A percentile compares a stretch with the other conserved stretches of the same genome.
Evolutionary conservation across 2,113 vertebrate species (phyloP).

Genomic region (Siniperca chuatsi): DNA sequence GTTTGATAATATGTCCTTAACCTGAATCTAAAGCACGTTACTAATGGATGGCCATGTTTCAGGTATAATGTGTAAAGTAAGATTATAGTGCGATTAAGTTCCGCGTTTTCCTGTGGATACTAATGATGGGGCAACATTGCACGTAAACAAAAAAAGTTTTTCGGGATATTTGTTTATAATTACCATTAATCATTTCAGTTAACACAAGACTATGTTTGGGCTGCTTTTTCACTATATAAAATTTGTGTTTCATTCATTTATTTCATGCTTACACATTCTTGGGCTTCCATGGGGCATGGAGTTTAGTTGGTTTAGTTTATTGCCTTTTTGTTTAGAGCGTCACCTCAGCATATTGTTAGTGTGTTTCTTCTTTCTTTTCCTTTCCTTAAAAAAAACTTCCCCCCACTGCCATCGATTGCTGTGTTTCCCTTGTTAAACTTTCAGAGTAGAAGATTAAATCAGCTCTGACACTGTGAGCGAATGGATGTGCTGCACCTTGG

Average conservation of each 20-base stretch:
- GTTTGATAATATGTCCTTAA: slow-evolving; percentile 64
- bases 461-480: slow-evolving; percentile 42
- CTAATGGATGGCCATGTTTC: slow-evolving; percentile 69
- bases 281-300: slow-evolving; percentile 1
- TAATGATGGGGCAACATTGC: slow-evolving; percentile 52
- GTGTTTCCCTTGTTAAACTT: slow-evolving; percentile 64
- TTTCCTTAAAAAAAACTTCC: neutral
- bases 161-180: slow-evolving; percentile 40
- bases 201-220: slow-evolving; percentile 19
- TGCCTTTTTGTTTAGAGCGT: slow-evolving; percentile 29
- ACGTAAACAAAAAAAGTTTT: slow-evolving; percentile 35
- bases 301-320: slow-evolving; percentile 36
- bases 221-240: slow-evolving; percentile 11
- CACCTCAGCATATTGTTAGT: slow-evolving; percentile 28
- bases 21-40: slow-evolving; percentile 65
- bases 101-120: slow-evolving; percentile 40
- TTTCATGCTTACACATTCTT: slow-evolving; percentile 11
- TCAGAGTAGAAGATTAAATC: slow-evolving; percentile 47
- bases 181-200: slow-evolving; percentile 69
- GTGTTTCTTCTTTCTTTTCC: neutral
- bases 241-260: slow-evolving; percentile 39
- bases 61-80: slow-evolving; percentile 68
- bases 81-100: slow-evolving; percentile 71
- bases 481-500: slow-evolving; percentile 43
- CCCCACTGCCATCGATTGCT: slow-evolving; percentile 45